These are phyloP conservation scores for Drosophila nigrodunni DNA, from an alignment of 1,140 invertebrate species.

Conservation along the genomic window DNA sequence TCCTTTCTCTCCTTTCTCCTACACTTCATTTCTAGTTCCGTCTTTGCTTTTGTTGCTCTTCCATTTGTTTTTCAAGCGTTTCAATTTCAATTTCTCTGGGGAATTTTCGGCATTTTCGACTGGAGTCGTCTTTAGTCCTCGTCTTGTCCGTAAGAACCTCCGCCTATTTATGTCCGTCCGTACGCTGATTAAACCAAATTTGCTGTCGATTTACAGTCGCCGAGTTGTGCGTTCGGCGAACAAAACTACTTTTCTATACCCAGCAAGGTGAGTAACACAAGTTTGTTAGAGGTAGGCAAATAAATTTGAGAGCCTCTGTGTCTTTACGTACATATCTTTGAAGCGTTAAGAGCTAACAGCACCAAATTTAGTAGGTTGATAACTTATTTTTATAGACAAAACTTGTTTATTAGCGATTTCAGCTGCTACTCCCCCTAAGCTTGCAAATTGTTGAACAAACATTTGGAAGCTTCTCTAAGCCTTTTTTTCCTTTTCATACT, in stretches of 20 bases:
- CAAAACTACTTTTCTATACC: constrained; percentile 57
- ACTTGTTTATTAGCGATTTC: too few relatives aligned
- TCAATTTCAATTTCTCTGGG: constrained; percentile 75
- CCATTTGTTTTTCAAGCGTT: constrained; percentile 79
- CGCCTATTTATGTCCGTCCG: constrained; percentile 47
- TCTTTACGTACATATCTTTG: too few relatives aligned
- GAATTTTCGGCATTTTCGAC: constrained; percentile 33
- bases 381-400: too few relatives aligned
- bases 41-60: constrained; percentile 42
- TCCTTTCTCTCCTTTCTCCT: not conserved
- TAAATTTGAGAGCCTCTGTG: too few relatives aligned
- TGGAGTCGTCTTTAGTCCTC: not conserved
- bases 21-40: constrained; percentile 9
- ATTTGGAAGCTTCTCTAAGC: too few relatives aligned
- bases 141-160: not conserved
- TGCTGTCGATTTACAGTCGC: constrained; percentile 62
- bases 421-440: too few relatives aligned
- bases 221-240: too few relatives aligned
- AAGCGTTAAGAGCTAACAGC: too few relatives aligned
- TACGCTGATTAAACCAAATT: constrained; percentile 71
- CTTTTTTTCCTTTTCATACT: too few relatives aligned
- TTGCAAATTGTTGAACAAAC: too few relatives aligned
- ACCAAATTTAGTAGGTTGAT: too few relatives aligned
- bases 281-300: not conserved
- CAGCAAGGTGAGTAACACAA: too few relatives aligned